Base-by-base conservation (phyloP, 2,113 vertebrate genomes). In the Pollimyrus isidori region DNA sequence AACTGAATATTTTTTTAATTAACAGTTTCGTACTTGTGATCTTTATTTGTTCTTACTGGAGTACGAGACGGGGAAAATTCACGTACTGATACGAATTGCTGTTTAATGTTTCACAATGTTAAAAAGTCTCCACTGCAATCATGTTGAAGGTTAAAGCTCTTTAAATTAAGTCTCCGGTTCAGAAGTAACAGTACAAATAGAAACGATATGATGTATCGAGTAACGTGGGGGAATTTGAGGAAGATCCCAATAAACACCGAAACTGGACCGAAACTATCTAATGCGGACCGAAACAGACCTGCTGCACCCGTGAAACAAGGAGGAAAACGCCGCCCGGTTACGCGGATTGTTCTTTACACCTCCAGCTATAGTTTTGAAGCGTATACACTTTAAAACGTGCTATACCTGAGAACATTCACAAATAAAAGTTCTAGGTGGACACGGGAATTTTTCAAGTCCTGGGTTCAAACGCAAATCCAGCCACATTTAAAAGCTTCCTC, bases 181-280 rank as follows among this genome's bases (percentile, higher is more conserved):
- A 39, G 15, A 19, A 39, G 69, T 76, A 39, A 76, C 26, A 17
- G 13, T 76, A 17, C 30, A 76, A 39, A 39, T 39, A 76, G 11
- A 76, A 76, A 76, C 5, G 30, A 76, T 30, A 39, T 76, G 30
- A 76, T 30, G 30, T 76, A 39, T 39, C 13, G 69, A 76, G 69
- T 35, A 87, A 58, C 39, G 19, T 19, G 39, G 15, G 9, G 19
- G 46, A 49, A 19, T 84, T 89, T 87, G 85, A 7, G 65, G 45
- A 89, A 7, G 26, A 3, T 83, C 42, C 50, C 76, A 62, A 17
- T 11, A 13, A 15, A 62, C 82, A 90, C 82, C 88, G 90, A 92
- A 91, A 91, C 91, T n/a, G 52, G 50, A 69, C 35, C 52, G 69
- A 90, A 88, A 87, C 84, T 30, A 90, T 82, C 87, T 83, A 91